These are phyloP conservation scores for Cyprinus carpio DNA, from an alignment of 2,113 vertebrate genomes.

Conservation along the genomic window DNA sequence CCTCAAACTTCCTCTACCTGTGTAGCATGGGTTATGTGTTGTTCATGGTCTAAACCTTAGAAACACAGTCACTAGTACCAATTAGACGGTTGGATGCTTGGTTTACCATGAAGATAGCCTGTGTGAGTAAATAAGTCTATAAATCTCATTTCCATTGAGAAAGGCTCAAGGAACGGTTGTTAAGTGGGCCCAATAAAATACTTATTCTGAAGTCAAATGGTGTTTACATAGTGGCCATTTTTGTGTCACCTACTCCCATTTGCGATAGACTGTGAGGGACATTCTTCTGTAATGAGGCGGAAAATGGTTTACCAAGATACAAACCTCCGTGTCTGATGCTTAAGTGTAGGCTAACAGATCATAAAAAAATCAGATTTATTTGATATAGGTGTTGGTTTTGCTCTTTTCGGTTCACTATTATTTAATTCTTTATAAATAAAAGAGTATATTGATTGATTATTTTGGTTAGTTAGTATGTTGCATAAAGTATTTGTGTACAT, in stretches of 20 bases:
- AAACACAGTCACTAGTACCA: not conserved
- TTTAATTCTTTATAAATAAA: not conserved
- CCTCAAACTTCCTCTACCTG: constrained; percentile 22
- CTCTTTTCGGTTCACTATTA: not conserved
- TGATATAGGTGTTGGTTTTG: not conserved
- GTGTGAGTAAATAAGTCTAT: constrained; percentile 18
- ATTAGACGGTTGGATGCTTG: constrained; percentile 9
- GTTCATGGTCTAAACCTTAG: constrained; percentile 13
- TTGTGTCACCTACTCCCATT: constrained; percentile 56
- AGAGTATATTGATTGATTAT: not conserved
- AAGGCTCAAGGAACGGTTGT: constrained; percentile 40
- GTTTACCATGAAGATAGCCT: not conserved
- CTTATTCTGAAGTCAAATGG: constrained; percentile 57
- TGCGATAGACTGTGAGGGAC: constrained; percentile 42
- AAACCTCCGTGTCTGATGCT: not conserved
- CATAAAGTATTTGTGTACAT: not conserved
- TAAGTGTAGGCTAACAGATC: not conserved
- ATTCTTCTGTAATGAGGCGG: constrained; percentile 49
- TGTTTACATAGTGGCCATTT: constrained; percentile 57
- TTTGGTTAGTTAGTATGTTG: not conserved
- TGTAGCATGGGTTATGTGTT: not conserved
- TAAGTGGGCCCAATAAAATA: constrained; percentile 51
- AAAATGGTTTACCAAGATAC: constrained; percentile 5
- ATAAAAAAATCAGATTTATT: not conserved
- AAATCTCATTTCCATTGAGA: constrained; percentile 43